These are phyloP conservation scores for Philopedon plagiatum DNA, from an alignment of 2,888 invertebrate species.

Conservation along the genomic window DNA sequence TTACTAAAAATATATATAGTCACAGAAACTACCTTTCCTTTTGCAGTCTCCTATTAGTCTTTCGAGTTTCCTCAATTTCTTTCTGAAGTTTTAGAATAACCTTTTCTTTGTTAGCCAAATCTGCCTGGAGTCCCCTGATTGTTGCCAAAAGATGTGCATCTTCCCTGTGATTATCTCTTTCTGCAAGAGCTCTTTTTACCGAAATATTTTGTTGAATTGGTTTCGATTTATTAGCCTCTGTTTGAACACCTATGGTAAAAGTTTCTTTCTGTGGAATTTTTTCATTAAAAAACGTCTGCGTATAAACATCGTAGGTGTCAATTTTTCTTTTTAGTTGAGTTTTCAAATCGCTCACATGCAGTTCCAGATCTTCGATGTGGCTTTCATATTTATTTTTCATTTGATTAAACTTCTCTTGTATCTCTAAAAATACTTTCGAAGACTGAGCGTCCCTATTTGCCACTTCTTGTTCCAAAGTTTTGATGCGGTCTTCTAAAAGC, in stretches of 20 bases:
- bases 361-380: conserved; percentile 82
- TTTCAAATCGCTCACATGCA: conserved; percentile 72
- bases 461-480: conserved; percentile 79
- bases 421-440: conserved; percentile 78
- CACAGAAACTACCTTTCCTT: conserved; percentile 75
- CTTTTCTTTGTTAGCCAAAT: conserved; percentile 82
- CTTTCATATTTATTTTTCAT: conserved; percentile 84
- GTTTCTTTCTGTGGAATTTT: conserved; percentile 63
- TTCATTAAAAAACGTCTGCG: conserved; percentile 63
- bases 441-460: conserved; percentile 80
- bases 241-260: conserved; percentile 60
- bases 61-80: conserved; percentile 83
- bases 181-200: conserved; percentile 24
- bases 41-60: conserved; percentile 82
- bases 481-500: conserved; percentile 80
- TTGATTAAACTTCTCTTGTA: conserved; percentile 83
- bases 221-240: conserved; percentile 55
- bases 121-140: conserved; percentile 83
- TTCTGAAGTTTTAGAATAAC: conserved; percentile 79
- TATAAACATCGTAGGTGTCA: conserved; percentile 69
- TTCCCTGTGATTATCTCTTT: conserved; percentile 73
- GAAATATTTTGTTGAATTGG: conserved; percentile 27
- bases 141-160: conserved; percentile 85
- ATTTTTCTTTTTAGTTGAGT: conserved; percentile 63
- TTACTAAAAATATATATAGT: too few species aligned